A percentile compares a stretch with the other conserved stretches of the same genome.
These are phyloP conservation scores for Eulemur rufifrons DNA, from an alignment of 2,113 vertebrate species.

Conservation along the genomic window DNA sequence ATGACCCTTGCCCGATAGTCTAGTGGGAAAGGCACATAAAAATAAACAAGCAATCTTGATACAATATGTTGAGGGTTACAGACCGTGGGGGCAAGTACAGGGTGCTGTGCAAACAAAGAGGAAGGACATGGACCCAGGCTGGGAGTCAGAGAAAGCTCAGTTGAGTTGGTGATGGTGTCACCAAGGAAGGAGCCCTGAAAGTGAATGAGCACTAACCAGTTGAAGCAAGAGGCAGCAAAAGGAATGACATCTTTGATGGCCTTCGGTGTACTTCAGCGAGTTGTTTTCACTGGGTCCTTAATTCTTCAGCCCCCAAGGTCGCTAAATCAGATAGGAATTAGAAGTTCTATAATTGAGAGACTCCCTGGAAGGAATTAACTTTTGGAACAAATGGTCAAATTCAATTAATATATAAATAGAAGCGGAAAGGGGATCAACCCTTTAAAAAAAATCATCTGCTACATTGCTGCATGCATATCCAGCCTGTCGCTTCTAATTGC, in stretches of 20 bases:
- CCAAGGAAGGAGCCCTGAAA: background rate
- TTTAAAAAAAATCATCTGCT: background rate
- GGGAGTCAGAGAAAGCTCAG: background rate
- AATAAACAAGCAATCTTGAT: background rate
- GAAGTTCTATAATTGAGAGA: background rate
- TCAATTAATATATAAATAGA: background rate
- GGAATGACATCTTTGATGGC: background rate
- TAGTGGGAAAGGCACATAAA: constrained; percentile 1
- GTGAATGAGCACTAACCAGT: background rate
- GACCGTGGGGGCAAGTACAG: background rate
- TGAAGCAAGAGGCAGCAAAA: background rate
- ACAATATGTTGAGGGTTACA: background rate
- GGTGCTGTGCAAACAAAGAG: background rate
- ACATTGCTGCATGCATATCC: background rate
- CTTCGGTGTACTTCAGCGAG: background rate
- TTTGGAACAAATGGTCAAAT: constrained; percentile 22
- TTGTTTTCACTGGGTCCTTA: background rate
- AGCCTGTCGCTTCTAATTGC: background rate
- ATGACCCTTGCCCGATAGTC: background rate
- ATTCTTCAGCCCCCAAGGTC: background rate
- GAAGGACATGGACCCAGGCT: background rate
- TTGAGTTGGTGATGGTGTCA: background rate
- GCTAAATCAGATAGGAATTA: background rate
- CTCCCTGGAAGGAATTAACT: background rate
- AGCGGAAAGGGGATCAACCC: background rate